Conservation (phyloP, 2,888 invertebrate genomes). For the Idaea biselata region DNA sequence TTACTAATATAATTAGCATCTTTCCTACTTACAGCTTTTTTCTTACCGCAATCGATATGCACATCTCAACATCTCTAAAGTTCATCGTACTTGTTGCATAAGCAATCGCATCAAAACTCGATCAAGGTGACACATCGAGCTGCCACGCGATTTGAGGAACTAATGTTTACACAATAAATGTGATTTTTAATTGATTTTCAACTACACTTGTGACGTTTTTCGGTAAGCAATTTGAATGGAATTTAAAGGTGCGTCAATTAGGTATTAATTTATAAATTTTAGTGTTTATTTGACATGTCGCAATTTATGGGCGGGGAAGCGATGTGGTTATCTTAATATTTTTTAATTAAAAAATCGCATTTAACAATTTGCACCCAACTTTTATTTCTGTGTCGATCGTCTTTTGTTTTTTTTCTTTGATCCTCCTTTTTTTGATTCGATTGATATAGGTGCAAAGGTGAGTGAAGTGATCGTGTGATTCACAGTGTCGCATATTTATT, state of each 20-base stretch:
- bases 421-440: no score
- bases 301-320: background rate
- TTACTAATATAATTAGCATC: conserved; percentile 1
- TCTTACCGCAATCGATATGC: conserved; percentile 9
- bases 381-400: no score
- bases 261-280: conserved; percentile 4
- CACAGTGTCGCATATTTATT: no score
- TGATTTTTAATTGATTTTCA: conserved; percentile 3
- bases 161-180: conserved; percentile 12
- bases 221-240: background rate
- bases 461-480: no score
- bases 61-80: conserved; percentile 35
- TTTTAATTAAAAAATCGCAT: background rate
- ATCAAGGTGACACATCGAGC: conserved; percentile 66
- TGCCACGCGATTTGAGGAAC: conserved; percentile 21
- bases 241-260: conserved; percentile 2
- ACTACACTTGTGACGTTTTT: background rate
- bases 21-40: background rate
- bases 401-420: no score
- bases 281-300: conserved; percentile 2
- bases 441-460: no score
- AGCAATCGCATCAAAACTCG: conserved; percentile 65
- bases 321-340: background rate
- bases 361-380: no score
- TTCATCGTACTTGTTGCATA: conserved; percentile 67